A percentile compares a stretch with the other conserved stretches of the same genome.
Evolutionary conservation across 2,888 invertebrate genomes (phyloP).

Genomic region (Pyralis farinalis): DNA sequence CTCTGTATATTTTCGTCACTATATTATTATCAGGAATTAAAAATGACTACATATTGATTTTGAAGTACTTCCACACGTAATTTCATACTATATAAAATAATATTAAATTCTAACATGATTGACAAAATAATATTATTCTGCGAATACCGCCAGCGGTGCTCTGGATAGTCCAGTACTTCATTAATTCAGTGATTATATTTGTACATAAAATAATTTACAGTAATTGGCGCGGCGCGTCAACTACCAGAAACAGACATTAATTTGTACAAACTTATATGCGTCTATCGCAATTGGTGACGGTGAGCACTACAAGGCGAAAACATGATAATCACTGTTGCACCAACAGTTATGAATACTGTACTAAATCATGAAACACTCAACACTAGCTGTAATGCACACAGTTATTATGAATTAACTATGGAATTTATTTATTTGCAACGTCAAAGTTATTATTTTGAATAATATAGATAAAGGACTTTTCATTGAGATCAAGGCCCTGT

Average conservation of each 20-base stretch:
- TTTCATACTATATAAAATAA: constrained; percentile 28
- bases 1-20: constrained; percentile 22
- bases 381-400: constrained; percentile 17
- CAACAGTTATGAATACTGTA: background rate
- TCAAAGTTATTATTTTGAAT: constrained; percentile 42
- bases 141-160: constrained; percentile 63
- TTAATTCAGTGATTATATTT: constrained; percentile 12
- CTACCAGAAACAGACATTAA: too few relatives aligned
- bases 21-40: constrained; percentile 18
- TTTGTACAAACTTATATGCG: too few relatives aligned
- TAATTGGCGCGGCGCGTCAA: background rate
- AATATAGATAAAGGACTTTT: constrained; percentile 52
- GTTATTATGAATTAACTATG: constrained; percentile 40
- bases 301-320: too few relatives aligned
- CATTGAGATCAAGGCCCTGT: constrained; percentile 68
- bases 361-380: constrained; percentile 6
- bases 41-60: constrained; percentile 38
- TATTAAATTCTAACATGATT: constrained; percentile 38
- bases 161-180: constrained; percentile 19
- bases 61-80: constrained; percentile 24
- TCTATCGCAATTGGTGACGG: too few relatives aligned
- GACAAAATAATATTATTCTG: constrained; percentile 24
- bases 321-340: too few relatives aligned
- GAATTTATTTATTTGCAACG: constrained; percentile 43
- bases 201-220: constrained; percentile 13